Evolutionary conservation across 2,888 invertebrate genomes (phyloP), one percentile per base, ranked within the genome.

Genomic region (Hydrotaea diabolus): DNA sequence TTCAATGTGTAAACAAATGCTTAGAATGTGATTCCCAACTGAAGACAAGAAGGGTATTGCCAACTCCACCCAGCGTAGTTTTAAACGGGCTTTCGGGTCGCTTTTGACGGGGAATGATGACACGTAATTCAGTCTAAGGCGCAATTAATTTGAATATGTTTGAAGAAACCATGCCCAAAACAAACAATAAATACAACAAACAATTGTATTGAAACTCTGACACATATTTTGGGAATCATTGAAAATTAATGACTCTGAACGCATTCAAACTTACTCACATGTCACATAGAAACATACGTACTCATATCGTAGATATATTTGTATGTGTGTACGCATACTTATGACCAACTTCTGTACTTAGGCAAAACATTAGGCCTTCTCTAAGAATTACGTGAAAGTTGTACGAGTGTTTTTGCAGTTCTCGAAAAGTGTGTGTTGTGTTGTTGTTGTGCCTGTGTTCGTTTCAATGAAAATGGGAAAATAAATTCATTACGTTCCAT

Each of bases 201-300:
- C 15, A 66, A 71, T 39, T 73, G 71, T 53, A 46, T 57, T 72
- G 55, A 15, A 74, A 73, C 88, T 87, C 87, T 89, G 90, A 89
- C 90, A 90, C 89, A 90, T 88, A 90, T 90, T 90, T 89, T 86
- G 86, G 85, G 85, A 87, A 66, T 59, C 88, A 88, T 88, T 88
- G 88, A 82, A 89, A 90, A 90, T 90, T 90, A 90, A 90, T 90
- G 90, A 89, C 87, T 88, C 87, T 81, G 80, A 86, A 85, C 87
- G 86, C 86, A 86, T 83, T 17, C 36, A 53, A 46, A 49, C 53
- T 17, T 13, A 26, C 57, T 21, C n/a, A 39, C 11, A 55, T 15
- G 15, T 17, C 71, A 59, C 39, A n/a, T n/a, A n/a, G n/a, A n/a
- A n/a, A n/a, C n/a, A n/a, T n/a, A n/a, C n/a, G n/a, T n/a, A n/a